A percentile compares a stretch with the other conserved stretches of the same genome.
Conservation (phyloP, 30 jellyfish, hydroid and myxozoan genomes). For the Cassiopea xamachana region DNA sequence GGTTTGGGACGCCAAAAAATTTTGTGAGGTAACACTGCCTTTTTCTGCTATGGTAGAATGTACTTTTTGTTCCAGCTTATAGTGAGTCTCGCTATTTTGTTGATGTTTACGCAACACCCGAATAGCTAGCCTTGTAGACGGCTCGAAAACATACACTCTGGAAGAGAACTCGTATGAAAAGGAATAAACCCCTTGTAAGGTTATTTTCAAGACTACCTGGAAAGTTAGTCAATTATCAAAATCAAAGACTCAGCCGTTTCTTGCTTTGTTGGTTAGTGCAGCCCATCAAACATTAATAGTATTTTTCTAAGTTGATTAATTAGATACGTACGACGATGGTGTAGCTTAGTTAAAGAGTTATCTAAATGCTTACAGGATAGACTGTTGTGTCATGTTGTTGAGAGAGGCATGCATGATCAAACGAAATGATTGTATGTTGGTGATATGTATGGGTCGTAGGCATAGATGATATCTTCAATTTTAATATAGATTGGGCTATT, state of each 20-base stretch:
- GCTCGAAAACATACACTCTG: no score
- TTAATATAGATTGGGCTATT: constrained; percentile 11
- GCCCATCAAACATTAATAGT: constrained; percentile 17
- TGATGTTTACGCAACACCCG: no score
- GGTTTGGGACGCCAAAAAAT: no score
- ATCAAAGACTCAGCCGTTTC: constrained; percentile 6
- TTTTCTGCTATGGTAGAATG: no score
- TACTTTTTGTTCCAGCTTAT: no score
- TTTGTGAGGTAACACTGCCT: no score
- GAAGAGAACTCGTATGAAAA: no score
- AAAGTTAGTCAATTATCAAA: not conserved
- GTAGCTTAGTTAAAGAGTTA: not conserved
- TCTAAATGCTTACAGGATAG: constrained; percentile 37
- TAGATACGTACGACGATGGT: constrained; percentile 7
- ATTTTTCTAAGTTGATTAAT: constrained; percentile 20
- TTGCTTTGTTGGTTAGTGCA: constrained; percentile 36
- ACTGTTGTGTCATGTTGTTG: constrained; percentile 21
- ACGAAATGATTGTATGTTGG: constrained; percentile 1
- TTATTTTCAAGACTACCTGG: no score
- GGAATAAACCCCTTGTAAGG: no score
- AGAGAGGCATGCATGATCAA: not conserved
- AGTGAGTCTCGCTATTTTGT: no score
- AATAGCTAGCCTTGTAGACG: no score
- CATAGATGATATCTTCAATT: not conserved
- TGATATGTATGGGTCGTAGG: constrained; percentile 34